These are phyloP conservation scores for Silvanus unidentatus DNA, from an alignment of 2,888 invertebrate genomes.

Conservation along the genomic window DNA sequence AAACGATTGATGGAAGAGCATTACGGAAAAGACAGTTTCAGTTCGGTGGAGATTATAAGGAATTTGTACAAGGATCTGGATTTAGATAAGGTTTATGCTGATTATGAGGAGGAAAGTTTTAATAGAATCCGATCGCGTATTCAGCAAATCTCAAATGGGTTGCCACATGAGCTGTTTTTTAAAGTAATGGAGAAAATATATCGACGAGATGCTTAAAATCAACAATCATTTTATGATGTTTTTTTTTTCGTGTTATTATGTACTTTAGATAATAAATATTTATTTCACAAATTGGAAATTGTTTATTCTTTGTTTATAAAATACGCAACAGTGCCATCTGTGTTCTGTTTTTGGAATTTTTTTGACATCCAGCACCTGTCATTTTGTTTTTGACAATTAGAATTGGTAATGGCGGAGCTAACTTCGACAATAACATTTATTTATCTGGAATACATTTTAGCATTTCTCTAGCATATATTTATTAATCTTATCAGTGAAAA, in stretches of 20 bases:
- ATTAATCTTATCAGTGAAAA: conserved; percentile 6
- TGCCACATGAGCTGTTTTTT: conserved; percentile 77
- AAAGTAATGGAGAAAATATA: conserved; percentile 78
- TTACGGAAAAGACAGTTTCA: conserved; percentile 65
- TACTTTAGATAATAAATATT: too few relatives aligned
- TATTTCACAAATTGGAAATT: too few relatives aligned
- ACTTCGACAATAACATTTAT: conserved; percentile 46
- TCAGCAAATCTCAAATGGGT: conserved; percentile 73
- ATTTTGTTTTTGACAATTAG: too few relatives aligned
- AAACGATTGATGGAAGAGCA: conserved; percentile 67
- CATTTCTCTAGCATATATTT: background rate
- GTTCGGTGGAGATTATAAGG: conserved; percentile 63
- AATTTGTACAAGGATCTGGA: conserved; percentile 72
- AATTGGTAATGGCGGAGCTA: conserved; percentile 44
- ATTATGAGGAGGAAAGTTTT: conserved; percentile 78
- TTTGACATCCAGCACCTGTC: too few relatives aligned
- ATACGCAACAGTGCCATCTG: too few relatives aligned
- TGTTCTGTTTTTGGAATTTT: too few relatives aligned
- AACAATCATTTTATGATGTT: background rate
- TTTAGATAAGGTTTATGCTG: conserved; percentile 68
- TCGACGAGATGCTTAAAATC: conserved; percentile 59
- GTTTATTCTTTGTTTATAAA: too few relatives aligned
- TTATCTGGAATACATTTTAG: conserved; percentile 36
- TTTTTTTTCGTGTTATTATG: too few relatives aligned
- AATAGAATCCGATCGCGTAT: conserved; percentile 77